phyloP scores from a whole-genome alignment of 1,140 invertebrate genomes.

The Varroa destructor region DNA sequence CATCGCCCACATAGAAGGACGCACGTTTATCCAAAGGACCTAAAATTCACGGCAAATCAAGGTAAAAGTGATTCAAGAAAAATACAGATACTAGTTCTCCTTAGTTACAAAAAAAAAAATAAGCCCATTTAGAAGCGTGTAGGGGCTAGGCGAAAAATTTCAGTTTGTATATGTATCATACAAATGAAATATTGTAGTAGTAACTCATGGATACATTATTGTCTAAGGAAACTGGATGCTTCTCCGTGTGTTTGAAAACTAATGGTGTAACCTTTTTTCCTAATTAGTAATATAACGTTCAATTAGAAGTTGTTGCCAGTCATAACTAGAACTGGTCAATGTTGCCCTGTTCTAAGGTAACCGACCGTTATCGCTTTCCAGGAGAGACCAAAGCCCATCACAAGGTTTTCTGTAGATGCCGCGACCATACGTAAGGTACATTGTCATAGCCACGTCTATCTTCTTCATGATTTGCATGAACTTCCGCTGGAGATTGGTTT shows the following conservation, averaged over 20 bases:
- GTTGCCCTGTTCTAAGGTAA: background rate
- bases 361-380: constrained; percentile 29
- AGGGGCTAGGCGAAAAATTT: too few relatives aligned
- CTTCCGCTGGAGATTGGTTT: constrained; percentile 31
- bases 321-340: background rate
- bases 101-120: too few relatives aligned
- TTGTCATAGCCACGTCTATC: constrained; percentile 31
- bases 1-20: constrained; percentile 35
- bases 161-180: too few relatives aligned
- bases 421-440: constrained; percentile 29
- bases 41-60: background rate
- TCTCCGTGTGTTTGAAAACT: too few relatives aligned
- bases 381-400: constrained; percentile 30
- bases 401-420: constrained; percentile 33
- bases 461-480: constrained; percentile 27
- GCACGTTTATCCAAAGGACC: constrained; percentile 28
- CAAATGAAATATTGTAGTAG: too few relatives aligned
- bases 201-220: background rate
- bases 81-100: background rate
- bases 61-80: background rate
- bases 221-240: background rate
- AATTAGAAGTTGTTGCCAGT: background rate
- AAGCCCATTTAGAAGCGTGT: too few relatives aligned
- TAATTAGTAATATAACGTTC: too few relatives aligned
- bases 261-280: too few relatives aligned